phyloP scores from a whole-genome alignment of 2,113 vertebrate species.

The Mesembrinibis cayennensis region DNA sequence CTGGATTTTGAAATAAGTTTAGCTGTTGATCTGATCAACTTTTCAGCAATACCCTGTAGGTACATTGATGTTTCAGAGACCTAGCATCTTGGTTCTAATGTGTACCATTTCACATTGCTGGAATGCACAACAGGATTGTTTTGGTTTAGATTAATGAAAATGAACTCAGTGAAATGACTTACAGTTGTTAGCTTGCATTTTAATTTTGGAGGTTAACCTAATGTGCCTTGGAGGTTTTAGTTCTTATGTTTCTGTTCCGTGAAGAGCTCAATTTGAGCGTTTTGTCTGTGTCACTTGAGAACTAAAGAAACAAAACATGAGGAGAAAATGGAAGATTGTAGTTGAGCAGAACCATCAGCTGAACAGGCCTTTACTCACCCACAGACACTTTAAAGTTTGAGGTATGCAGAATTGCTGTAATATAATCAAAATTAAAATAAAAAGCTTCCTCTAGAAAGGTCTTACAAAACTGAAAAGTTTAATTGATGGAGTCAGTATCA shows the following conservation, averaged over 20 bases:
- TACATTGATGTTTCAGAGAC: not conserved
- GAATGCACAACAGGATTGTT: not conserved
- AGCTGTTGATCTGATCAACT: not conserved
- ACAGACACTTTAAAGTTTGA: not conserved
- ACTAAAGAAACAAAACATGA: not conserved
- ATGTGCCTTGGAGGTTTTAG: not conserved
- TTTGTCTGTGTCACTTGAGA: not conserved
- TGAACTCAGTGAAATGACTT: not conserved
- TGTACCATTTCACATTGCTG: not conserved
- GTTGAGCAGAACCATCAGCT: not conserved
- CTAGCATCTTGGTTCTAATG: not conserved
- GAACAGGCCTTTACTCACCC: not conserved
- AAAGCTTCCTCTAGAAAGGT: not conserved
- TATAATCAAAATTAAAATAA: not conserved
- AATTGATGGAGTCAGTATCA: not conserved
- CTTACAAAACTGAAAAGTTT: not conserved
- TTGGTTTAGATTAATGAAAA: constrained; percentile 14
- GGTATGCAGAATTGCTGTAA: not conserved
- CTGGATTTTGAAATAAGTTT: not conserved
- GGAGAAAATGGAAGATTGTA: not conserved
- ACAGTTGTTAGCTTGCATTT: not conserved
- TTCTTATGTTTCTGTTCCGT: not conserved
- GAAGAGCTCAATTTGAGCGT: not conserved
- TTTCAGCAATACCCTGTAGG: not conserved
- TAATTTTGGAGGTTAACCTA: constrained; percentile 11